phyloP scores from a whole-genome alignment of 2,888 invertebrate species.

The Ceramica pisi region DNA sequence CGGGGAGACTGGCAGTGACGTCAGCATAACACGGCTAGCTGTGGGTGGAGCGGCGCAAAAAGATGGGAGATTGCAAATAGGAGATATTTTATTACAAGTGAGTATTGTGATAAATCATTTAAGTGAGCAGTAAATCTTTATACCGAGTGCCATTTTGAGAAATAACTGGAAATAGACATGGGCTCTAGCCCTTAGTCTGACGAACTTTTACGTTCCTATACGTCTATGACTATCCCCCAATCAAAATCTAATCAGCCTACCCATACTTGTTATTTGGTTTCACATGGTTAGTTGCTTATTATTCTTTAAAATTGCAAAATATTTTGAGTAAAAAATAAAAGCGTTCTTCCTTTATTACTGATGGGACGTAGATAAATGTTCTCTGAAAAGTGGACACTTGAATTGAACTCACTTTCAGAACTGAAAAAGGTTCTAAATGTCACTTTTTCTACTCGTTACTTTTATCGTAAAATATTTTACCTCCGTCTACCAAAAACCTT shows the following conservation, averaged over 20 bases:
- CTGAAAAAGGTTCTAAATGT: not conserved
- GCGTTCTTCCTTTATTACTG: not conserved
- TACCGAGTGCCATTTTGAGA: not conserved
- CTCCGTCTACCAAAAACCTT: conserved; percentile 34
- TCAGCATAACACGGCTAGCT: conserved; percentile 99
- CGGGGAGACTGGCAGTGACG: conserved; percentile 98
- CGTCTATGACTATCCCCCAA: too few species aligned
- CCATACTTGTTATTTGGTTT: too few species aligned
- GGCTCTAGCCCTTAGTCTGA: not conserved
- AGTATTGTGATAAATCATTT: conserved; percentile 52
- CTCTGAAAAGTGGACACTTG: conserved; percentile 4
- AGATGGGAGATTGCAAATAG: conserved; percentile 96
- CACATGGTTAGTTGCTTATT: not conserved
- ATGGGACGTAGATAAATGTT: not conserved
- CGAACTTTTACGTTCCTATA: too few species aligned
- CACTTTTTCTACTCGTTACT: conserved; percentile 8
- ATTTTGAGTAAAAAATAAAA: not conserved
- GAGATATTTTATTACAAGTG: conserved; percentile 97
- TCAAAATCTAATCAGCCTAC: too few species aligned
- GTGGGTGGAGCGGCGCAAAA: conserved; percentile 97
- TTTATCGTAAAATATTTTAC: conserved; percentile 42
- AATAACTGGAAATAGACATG: not conserved
- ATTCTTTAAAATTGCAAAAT: not conserved
- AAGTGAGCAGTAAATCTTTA: not conserved
- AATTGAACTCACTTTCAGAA: not conserved